A percentile compares a stretch with the other conserved stretches of the same genome.
These are phyloP conservation scores for Solenopsis invicta DNA, from an alignment of 1,140 invertebrate species.

Conservation along the genomic window DNA sequence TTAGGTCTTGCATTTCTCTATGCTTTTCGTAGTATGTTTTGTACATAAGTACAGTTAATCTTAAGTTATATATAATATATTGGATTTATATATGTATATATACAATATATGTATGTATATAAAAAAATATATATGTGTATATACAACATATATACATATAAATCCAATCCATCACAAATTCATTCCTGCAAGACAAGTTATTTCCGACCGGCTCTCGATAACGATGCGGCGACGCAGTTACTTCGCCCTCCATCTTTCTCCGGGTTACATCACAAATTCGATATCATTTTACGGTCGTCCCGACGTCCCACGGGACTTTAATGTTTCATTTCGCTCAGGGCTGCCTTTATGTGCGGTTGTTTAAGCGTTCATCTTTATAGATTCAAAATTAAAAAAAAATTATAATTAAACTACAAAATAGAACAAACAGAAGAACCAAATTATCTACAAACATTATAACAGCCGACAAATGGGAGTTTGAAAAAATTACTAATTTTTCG, in stretches of 20 bases:
- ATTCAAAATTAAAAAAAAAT: neutral
- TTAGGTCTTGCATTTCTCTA: neutral
- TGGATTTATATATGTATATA: no score
- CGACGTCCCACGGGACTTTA: conserved; percentile 40
- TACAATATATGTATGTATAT: no score
- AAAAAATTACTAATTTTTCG: neutral
- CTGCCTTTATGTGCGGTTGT: conserved; percentile 8
- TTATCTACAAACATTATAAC: neutral
- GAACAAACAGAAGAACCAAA: neutral
- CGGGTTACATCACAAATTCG: conserved; percentile 58
- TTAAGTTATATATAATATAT: no score
- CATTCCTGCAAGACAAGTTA: conserved; percentile 38
- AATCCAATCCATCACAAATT: conserved; percentile 49
- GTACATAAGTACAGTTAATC: no score
- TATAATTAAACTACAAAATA: conserved; percentile 1
- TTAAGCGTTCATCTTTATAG: neutral
- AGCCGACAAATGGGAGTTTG: neutral
- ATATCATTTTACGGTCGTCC: conserved; percentile 69
- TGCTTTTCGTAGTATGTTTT: neutral
- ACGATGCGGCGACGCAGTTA: conserved; percentile 33
- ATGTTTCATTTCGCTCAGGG: conserved; percentile 53
- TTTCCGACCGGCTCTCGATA: conserved; percentile 38
- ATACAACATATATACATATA: neutral
- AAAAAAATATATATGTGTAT: no score
- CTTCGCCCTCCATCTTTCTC: conserved; percentile 26